Evolutionary conservation across 2,888 invertebrate genomes (phyloP).

Genomic region (Yponomeuta evonymella): DNA sequence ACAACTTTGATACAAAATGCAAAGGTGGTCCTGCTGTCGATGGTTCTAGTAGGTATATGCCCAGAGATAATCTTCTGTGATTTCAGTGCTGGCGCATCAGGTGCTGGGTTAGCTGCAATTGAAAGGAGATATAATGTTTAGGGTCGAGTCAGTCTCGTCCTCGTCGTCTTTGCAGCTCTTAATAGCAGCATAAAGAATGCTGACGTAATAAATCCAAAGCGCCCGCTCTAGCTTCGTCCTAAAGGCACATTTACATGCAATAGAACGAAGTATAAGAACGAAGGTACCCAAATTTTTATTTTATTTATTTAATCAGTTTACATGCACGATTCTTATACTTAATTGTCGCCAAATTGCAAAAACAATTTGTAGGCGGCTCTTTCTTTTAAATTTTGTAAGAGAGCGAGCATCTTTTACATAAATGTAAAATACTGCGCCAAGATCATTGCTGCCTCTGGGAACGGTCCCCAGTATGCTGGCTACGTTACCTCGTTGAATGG

Average conservation of each 20-base stretch:
- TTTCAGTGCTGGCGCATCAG: constrained; percentile 35
- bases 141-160: constrained; percentile 35
- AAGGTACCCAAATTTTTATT: no score
- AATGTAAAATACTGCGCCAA: no score
- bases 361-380: no score
- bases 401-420: no score
- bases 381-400: no score
- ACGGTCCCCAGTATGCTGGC: no score
- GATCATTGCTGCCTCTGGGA: no score
- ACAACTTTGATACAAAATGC: no score
- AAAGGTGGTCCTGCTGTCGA: neutral
- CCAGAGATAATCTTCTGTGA: neutral
- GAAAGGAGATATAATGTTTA: constrained; percentile 51
- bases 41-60: neutral
- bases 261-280: neutral
- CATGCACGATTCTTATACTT: no score
- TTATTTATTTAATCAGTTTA: no score
- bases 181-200: constrained; percentile 70
- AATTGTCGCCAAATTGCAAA: no score
- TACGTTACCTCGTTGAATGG: no score
- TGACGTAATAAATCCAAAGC: constrained; percentile 52
- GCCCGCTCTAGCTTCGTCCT: neutral
- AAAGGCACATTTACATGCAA: neutral
- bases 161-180: constrained; percentile 46
- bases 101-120: constrained; percentile 57